These are phyloP conservation scores for Orthonyx spaldingii DNA, from an alignment of 2,113 vertebrate species.

Conservation along the genomic window DNA sequence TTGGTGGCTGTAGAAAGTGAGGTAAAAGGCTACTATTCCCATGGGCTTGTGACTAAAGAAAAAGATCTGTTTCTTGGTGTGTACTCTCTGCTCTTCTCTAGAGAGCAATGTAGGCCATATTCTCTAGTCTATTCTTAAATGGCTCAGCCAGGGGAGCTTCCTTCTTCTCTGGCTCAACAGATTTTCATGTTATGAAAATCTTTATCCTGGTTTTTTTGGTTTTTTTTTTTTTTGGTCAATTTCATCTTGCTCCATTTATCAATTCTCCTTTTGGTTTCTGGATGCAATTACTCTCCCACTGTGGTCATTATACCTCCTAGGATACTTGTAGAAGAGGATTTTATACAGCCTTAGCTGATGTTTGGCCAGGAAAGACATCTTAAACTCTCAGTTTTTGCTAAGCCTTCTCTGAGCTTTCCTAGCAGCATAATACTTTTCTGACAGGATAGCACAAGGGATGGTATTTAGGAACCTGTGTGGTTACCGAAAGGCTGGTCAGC, in stretches of 20 bases:
- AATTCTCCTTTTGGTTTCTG: background rate
- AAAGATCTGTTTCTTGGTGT: background rate
- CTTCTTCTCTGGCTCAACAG: background rate
- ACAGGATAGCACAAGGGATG: background rate
- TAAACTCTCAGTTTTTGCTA: background rate
- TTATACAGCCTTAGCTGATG: background rate
- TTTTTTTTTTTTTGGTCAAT: background rate
- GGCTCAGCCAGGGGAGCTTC: background rate
- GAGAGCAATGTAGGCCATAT: background rate
- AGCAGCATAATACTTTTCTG: background rate
- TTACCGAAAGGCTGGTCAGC: background rate
- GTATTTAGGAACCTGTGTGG: background rate
- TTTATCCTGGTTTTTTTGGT: background rate
- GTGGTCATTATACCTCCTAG: constrained; percentile 7
- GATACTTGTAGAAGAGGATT: background rate
- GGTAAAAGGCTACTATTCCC: background rate
- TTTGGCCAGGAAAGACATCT: background rate
- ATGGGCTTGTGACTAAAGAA: background rate
- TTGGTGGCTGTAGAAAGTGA: background rate
- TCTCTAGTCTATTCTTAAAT: background rate
- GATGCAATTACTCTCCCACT: constrained; percentile 24
- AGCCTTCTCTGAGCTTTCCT: background rate
- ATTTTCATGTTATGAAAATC: background rate
- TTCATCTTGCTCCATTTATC: constrained; percentile 27
- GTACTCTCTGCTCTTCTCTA: background rate